Evolutionary conservation across 2,797 vertebrate genomes (phyloP).

Genomic region (Melanotaenia parkinsoni): DNA sequence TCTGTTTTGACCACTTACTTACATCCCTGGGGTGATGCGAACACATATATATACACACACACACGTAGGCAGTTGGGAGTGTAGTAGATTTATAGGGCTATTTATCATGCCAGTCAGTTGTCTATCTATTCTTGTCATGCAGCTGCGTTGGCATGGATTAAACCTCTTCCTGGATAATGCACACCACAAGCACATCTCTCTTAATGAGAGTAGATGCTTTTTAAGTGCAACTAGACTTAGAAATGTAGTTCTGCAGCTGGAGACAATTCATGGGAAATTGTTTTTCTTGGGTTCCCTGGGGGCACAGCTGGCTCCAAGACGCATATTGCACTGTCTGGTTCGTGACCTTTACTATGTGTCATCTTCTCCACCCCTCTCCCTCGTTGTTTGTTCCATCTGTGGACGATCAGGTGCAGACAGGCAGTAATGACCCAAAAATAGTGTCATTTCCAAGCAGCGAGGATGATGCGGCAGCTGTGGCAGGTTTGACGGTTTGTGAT

Average conservation of each 20-base stretch:
- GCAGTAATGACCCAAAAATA: conserved; percentile 11
- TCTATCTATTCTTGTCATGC: conserved; percentile 66
- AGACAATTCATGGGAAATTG: conserved; percentile 55
- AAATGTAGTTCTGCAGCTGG: conserved; percentile 32
- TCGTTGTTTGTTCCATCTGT: conserved; percentile 31
- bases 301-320: conserved; percentile 31
- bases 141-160: conserved; percentile 61
- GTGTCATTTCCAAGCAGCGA: background rate
- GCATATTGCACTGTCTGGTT: conserved; percentile 50
- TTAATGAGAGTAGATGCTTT: conserved; percentile 44
- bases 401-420: background rate
- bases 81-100: conserved; percentile 69
- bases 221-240: conserved; percentile 19
- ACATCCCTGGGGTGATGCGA: conserved; percentile 38
- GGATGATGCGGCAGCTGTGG: conserved; percentile 24
- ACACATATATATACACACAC: conserved; percentile 16
- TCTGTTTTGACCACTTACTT: conserved; percentile 45
- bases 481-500: conserved; percentile 13
- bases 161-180: conserved; percentile 53
- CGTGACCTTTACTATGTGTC: conserved; percentile 43
- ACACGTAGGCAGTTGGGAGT: conserved; percentile 34
- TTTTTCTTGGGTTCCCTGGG: conserved; percentile 30
- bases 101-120: conserved; percentile 60
- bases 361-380: conserved; percentile 22
- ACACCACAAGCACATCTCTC: conserved; percentile 28